Conservation (phyloP, 1,140 invertebrate genomes). For the Drosophila pseudoananassae region DNA sequence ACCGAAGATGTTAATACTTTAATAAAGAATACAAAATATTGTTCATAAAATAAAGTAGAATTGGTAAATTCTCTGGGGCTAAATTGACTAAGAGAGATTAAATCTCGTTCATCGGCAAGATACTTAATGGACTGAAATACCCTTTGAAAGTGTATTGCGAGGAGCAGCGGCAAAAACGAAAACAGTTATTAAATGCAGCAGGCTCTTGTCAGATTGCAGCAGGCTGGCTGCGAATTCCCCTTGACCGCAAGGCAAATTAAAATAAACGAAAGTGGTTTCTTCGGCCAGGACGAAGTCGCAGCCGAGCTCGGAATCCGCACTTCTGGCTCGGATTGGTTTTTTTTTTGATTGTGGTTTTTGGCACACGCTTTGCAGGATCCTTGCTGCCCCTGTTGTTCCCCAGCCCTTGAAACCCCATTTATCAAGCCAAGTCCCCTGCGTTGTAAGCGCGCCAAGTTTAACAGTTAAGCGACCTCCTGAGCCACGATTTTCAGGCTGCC, state of each 20-base stretch:
- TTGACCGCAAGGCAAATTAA: conserved; percentile 77
- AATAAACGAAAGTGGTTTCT: conserved; percentile 82
- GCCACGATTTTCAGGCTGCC: conserved; percentile 28
- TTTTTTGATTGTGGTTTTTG: conserved; percentile 52
- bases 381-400: neutral
- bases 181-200: conserved; percentile 82
- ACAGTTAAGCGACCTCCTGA: conserved; percentile 54
- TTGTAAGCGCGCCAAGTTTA: conserved; percentile 69
- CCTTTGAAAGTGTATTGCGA: conserved; percentile 19
- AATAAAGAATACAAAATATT: no score
- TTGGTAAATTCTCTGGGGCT: no score
- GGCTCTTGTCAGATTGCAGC: conserved; percentile 78
- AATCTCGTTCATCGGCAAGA: neutral
- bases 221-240: conserved; percentile 54
- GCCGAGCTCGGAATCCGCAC: conserved; percentile 4
- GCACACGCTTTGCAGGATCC: conserved; percentile 56
- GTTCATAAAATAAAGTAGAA: neutral
- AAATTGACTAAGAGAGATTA: no score
- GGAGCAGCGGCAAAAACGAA: conserved; percentile 69
- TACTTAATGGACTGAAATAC: neutral
- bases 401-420: neutral
- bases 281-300: conserved; percentile 56
- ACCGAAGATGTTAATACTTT: neutral
- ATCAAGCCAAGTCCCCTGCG: conserved; percentile 1
- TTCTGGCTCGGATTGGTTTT: conserved; percentile 24